Conservation (phyloP, 2,797 vertebrate genomes). For the Sylvia borin region DNA sequence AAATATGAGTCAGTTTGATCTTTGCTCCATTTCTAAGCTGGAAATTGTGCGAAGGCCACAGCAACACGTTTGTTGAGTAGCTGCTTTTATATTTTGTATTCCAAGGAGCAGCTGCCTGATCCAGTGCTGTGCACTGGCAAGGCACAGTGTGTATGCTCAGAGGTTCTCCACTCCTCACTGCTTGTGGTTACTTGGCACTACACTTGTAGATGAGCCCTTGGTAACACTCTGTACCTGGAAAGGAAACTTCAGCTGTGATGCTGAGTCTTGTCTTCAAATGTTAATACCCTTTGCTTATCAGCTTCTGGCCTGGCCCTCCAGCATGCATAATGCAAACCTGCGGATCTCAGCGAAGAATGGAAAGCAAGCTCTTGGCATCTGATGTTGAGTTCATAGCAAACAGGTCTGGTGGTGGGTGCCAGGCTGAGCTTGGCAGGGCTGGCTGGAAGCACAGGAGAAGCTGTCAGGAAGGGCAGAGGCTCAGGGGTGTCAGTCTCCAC, state of each 20-base stretch:
- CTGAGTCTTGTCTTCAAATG: neutral
- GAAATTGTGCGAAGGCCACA: neutral
- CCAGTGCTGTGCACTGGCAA: neutral
- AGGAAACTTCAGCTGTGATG: neutral
- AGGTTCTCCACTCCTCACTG: neutral
- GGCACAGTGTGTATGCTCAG: neutral
- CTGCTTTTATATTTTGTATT: neutral
- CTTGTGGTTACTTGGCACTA: neutral
- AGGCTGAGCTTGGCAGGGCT: neutral
- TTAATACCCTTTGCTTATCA: neutral
- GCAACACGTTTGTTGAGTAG: neutral
- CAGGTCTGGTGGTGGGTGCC: neutral
- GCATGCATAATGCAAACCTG: neutral
- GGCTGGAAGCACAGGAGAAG: neutral
- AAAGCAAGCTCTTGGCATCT: neutral
- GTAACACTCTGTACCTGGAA: neutral
- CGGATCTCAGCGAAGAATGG: neutral
- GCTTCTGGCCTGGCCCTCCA: neutral
- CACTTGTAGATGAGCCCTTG: neutral
- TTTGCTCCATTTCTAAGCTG: neutral
- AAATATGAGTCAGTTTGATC: neutral
- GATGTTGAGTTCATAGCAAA: neutral
- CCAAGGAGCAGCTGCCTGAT: neutral
- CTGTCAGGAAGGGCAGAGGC: neutral
- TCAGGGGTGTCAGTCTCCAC: neutral